Base-by-base conservation (phyloP, 2,113 vertebrate genomes). In the Oxyura jamaicensis region DNA sequence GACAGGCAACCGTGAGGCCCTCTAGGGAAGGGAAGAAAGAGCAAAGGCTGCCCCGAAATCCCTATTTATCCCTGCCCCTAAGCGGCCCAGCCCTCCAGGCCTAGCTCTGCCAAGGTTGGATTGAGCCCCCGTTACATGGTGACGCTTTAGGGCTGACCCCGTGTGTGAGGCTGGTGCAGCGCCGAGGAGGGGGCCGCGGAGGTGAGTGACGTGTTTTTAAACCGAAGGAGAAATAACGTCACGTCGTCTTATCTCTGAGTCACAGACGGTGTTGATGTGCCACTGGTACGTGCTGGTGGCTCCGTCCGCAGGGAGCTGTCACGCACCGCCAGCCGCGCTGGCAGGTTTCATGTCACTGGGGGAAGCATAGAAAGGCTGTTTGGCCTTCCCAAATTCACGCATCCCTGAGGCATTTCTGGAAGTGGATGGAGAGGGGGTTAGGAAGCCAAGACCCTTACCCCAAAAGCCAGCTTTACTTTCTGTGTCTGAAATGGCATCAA, bases 161-260 rank as follows among this genome's bases (percentile, higher is more conserved):
- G 2, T 1, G 28, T 0, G 53, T 0, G 78, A 44, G 85, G 88
- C 69, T 6, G 67, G 6, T 2, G n/a, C 1, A 0, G 42, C 17
- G 58, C 14, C 0, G 2, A 28, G 92, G 73, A 65, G 2, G 39
- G 77, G 82, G 20, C 80, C 1, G 10, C 0, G 0, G 83, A 50
- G 41, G 52, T 0, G 2, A 31, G 78, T n/a, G 85, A 77, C 0
- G 15, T 59, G 88, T 41, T 94, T 95, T 95, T 86, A 71, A 96
- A 69, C 22, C 4, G 0, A 5, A 23, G 0, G 4, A 53, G 71
- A 15, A 44, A n/a, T 33, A 75, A 52, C 8, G 4, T 41, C 60
- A 33, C 52, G 86, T 77, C 11, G 4, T 33, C 94, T 97, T 97
- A 97, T 97, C 96, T 97, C 42, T 25, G 79, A 80, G 88, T 28